A percentile compares a stretch with the other conserved stretches of the same genome.
Conservation (phyloP, 2,797 vertebrate species). For the Clamator glandarius region DNA sequence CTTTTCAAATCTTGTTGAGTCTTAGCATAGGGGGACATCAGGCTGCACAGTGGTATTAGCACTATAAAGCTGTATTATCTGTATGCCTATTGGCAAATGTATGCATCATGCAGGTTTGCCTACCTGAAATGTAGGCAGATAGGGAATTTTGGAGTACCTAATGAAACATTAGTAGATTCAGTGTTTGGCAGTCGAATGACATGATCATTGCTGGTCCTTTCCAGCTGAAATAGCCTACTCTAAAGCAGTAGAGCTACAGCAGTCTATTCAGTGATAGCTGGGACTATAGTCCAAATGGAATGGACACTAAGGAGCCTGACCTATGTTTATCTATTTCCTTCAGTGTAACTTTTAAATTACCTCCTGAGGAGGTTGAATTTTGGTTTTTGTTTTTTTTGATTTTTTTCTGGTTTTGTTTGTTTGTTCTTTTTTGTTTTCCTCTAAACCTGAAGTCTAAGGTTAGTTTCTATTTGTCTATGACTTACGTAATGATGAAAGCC, state of each 20-base stretch:
- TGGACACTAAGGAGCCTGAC: not conserved
- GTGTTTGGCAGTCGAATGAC: not conserved
- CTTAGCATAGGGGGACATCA: not conserved
- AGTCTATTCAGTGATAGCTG: not conserved
- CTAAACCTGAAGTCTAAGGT: not conserved
- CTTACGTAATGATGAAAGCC: not conserved
- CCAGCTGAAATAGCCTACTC: not conserved
- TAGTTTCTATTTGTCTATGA: not conserved
- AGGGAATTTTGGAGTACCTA: not conserved
- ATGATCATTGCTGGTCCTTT: fast-evolving
- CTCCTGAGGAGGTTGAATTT: fast-evolving
- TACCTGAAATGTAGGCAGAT: not conserved
- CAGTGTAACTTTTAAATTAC: not conserved
- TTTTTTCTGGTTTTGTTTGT: fast-evolving
- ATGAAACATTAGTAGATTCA: not conserved
- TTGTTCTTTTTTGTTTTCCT: not conserved
- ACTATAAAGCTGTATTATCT: not conserved
- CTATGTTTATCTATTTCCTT: not conserved
- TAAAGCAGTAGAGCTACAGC: not conserved
- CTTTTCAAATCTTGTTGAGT: not conserved
- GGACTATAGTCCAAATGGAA: not conserved
- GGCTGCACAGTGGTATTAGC: not conserved
- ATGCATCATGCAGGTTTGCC: not conserved
- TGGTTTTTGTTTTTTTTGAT: not conserved
- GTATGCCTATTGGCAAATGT: not conserved